phyloP scores from a whole-genome alignment of 2,797 vertebrate genomes.

The Harpagifer antarcticus region DNA sequence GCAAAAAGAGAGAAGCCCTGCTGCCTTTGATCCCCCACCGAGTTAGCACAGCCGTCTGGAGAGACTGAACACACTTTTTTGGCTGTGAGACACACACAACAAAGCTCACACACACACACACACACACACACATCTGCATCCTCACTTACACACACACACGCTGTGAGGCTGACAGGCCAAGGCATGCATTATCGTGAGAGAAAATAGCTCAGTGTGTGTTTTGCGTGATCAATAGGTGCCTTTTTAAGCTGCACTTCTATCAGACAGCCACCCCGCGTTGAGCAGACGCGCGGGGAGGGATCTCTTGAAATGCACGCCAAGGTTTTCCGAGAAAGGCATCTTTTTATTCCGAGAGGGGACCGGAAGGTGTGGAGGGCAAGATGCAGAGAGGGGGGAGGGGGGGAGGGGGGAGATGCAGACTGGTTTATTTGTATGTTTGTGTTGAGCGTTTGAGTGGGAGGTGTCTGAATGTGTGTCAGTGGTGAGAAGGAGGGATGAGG shows the following conservation, averaged over 20 bases:
- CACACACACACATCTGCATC: slow-evolving; percentile 37
- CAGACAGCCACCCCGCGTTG: slow-evolving; percentile 47
- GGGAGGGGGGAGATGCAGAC: slow-evolving; percentile 30
- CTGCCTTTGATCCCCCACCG: slow-evolving; percentile 70
- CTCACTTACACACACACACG: slow-evolving; percentile 22
- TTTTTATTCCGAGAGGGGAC: slow-evolving; percentile 50
- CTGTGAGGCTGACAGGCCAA: slow-evolving; percentile 57
- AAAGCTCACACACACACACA: too few relatives aligned
- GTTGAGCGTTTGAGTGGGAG: slow-evolving; percentile 34
- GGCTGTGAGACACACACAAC: slow-evolving; percentile 58
- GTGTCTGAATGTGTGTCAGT: slow-evolving; percentile 38
- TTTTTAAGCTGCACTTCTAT: slow-evolving; percentile 65
- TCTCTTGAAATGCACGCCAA: slow-evolving; percentile 57
- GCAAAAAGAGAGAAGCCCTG: slow-evolving; percentile 64
- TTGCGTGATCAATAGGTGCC: slow-evolving; percentile 65
- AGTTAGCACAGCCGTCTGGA: slow-evolving; percentile 67
- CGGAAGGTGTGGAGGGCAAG: slow-evolving; percentile 53
- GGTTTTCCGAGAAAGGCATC: slow-evolving; percentile 51
- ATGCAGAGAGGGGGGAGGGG: slow-evolving; percentile 13
- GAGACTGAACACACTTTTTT: slow-evolving; percentile 73
- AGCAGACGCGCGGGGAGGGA: slow-evolving; percentile 47
- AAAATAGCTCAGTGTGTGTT: slow-evolving; percentile 53
- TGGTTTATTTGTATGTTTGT: slow-evolving; percentile 56
- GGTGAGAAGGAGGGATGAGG: not conserved
- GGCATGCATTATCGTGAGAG: slow-evolving; percentile 58